Evolutionary conservation across 1,140 invertebrate genomes (phyloP).

Genomic region (Phymastichus coffea): DNA sequence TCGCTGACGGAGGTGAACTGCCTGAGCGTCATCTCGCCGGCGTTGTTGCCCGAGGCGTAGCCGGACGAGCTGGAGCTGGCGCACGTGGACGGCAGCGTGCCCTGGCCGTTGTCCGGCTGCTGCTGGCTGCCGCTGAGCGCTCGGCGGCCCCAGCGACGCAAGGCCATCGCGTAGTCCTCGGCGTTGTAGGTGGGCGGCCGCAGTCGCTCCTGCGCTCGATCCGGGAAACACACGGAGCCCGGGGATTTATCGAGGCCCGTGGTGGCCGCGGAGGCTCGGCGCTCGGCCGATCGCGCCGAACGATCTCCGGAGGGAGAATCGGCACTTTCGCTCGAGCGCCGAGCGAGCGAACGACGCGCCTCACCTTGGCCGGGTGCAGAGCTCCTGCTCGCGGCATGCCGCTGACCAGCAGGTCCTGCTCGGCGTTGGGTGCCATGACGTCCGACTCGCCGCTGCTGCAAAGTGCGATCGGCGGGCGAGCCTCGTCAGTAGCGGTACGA

Average conservation of each 20-base stretch:
- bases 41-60: constrained; percentile 61
- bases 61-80: constrained; percentile 52
- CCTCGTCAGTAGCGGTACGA: not conserved
- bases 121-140: constrained; percentile 49
- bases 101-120: constrained; percentile 37
- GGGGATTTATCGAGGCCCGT: constrained; percentile 4
- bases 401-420: constrained; percentile 53
- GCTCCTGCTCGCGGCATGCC: constrained; percentile 46
- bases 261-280: not conserved
- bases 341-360: no score
- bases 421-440: constrained; percentile 55
- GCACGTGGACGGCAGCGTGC: constrained; percentile 52
- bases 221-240: not conserved
- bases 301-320: no score
- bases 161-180: constrained; percentile 75
- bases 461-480: no score
- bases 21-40: constrained; percentile 80
- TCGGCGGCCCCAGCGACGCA: constrained; percentile 75
- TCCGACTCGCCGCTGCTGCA: constrained; percentile 49
- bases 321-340: no score
- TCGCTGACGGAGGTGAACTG: constrained; percentile 85
- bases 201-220: constrained; percentile 69
- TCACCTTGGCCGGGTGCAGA: constrained; percentile 51
- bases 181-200: constrained; percentile 83
- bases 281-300: not conserved